phyloP scores from a whole-genome alignment of 2,888 invertebrate genomes.

The Xestia ashworthii region DNA sequence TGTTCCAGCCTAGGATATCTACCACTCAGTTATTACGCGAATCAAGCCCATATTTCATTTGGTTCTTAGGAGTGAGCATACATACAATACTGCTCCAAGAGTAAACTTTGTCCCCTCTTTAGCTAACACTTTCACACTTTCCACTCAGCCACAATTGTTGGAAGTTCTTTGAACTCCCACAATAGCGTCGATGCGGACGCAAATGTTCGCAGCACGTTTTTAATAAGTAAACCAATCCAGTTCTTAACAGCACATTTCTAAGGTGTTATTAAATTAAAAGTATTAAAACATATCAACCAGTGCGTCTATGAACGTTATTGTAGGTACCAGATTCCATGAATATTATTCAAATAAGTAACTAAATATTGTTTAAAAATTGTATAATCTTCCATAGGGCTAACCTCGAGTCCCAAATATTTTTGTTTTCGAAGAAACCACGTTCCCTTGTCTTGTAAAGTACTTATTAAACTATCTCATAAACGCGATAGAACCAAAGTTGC shows the following conservation, averaged over 20 bases:
- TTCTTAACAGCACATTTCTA: neutral
- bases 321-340: neutral
- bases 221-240: conserved; percentile 7
- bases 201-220: conserved; percentile 15
- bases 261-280: neutral
- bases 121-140: conserved; percentile 54
- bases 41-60: neutral
- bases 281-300: neutral
- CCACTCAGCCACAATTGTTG: conserved; percentile 34
- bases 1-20: neutral
- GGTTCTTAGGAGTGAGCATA: neutral
- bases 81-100: neutral
- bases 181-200: conserved; percentile 8
- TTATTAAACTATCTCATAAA: neutral
- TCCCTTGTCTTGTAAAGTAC: neutral
- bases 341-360: neutral
- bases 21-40: neutral
- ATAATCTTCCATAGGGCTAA: neutral
- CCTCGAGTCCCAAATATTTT: neutral
- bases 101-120: conserved; percentile 24
- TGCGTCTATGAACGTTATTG: neutral
- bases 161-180: conserved; percentile 46
- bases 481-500: too few species aligned
- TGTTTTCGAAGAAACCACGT: neutral
- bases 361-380: neutral